Percentiles rank a stretch among this genome's conserved stretches.
Conservation (phyloP, 2,888 invertebrate genomes). For the Noctua janthina region DNA sequence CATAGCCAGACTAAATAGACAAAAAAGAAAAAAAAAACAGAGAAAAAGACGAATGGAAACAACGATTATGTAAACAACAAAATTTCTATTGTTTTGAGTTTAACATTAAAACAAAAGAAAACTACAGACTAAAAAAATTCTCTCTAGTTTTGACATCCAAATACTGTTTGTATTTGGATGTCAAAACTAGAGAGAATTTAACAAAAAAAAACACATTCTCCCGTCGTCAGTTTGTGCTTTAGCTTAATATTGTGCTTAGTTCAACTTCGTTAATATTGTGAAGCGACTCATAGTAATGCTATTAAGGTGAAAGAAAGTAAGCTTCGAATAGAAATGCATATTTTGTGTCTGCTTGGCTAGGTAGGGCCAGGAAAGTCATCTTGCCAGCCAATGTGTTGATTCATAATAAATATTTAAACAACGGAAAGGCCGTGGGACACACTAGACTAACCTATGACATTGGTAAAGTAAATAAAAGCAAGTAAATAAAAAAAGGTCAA, state of each 20-base stretch:
- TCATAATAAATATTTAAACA: not conserved
- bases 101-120: not conserved
- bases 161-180: not conserved
- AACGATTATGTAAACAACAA: not conserved
- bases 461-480: not conserved
- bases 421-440: not conserved
- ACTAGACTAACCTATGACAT: not conserved
- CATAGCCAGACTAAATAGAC: not conserved
- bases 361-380: not conserved
- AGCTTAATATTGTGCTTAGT: conserved; percentile 19
- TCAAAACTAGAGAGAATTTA: conserved; percentile 8
- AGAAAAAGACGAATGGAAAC: not conserved
- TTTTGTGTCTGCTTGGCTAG: not conserved
- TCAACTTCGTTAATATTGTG: conserved; percentile 12
- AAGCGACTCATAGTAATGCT: conserved; percentile 56
- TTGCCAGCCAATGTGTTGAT: not conserved
- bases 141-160: too few species aligned
- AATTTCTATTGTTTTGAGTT: conserved; percentile 28
- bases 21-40: too few species aligned
- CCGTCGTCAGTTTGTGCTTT: conserved; percentile 8
- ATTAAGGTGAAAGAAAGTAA: conserved; percentile 74
- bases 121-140: too few species aligned
- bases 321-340: conserved; percentile 13
- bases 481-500: conserved; percentile 8
- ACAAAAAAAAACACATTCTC: not conserved